Conservation (phyloP, 2,113 vertebrate species). For the Panurus biarmicus region DNA sequence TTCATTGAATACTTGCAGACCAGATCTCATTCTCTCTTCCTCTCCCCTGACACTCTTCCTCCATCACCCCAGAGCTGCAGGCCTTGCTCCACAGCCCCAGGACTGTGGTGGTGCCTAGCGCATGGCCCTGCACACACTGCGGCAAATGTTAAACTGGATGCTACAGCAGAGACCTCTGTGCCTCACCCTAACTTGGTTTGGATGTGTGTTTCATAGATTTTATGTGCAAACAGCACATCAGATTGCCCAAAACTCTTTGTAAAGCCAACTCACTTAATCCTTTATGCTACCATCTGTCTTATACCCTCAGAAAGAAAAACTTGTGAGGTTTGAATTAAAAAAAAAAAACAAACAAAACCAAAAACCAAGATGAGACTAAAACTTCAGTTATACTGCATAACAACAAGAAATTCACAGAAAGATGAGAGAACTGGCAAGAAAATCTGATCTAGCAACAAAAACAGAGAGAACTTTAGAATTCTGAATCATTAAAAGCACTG, state of each 20-base stretch:
- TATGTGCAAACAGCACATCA: slow-evolving; percentile 6
- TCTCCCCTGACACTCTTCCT: not conserved
- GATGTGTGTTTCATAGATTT: not conserved
- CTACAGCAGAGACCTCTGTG: not conserved
- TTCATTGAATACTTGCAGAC: not conserved
- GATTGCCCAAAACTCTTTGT: not conserved
- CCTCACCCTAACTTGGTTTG: not conserved
- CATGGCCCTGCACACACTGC: accelerated
- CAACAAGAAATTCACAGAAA: not conserved
- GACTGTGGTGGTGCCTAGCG: not conserved
- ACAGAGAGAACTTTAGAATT: not conserved
- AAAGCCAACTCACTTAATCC: slow-evolving; percentile 40
- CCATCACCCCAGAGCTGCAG: not conserved
- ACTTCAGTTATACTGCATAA: slow-evolving; percentile 21
- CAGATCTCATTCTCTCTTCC: not conserved
- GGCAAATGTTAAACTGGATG: not conserved
- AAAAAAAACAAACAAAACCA: not conserved
- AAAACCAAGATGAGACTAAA: not conserved
- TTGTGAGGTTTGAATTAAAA: not conserved
- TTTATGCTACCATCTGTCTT: slow-evolving; percentile 54
- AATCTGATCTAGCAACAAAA: slow-evolving; percentile 1
- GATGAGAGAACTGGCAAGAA: not conserved
- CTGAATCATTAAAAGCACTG: not conserved
- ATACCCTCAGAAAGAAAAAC: slow-evolving; percentile 9
- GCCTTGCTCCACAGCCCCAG: not conserved